These are phyloP conservation scores for Picus viridis DNA, from an alignment of 2,797 vertebrate species.

Conservation along the genomic window DNA sequence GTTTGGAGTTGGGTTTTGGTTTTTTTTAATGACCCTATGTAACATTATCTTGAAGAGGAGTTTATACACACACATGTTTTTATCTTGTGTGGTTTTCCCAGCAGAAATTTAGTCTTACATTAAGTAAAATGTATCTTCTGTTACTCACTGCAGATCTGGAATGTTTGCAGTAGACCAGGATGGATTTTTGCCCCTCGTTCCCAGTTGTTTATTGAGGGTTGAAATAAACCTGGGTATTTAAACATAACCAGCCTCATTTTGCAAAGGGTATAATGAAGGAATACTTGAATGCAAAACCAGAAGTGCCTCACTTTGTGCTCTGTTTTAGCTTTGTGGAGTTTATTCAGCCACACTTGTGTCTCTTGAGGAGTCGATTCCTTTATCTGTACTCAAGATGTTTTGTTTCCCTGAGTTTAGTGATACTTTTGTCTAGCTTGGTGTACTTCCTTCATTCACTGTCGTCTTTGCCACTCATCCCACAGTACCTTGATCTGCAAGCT, in stretches of 20 bases:
- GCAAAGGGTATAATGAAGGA: not conserved
- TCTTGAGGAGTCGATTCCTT: not conserved
- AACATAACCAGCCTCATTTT: not conserved
- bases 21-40: not conserved
- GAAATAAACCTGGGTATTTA: constrained; percentile 11
- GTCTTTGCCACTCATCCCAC: not conserved
- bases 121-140: not conserved
- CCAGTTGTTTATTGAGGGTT: not conserved
- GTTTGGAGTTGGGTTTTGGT: not conserved
- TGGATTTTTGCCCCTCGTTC: not conserved
- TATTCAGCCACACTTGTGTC: not conserved
- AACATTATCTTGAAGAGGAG: not conserved
- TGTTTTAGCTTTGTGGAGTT: constrained; percentile 5
- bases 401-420: not conserved
- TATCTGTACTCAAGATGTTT: not conserved
- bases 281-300: not conserved
- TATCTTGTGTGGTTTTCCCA: not conserved
- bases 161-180: not conserved
- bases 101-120: not conserved
- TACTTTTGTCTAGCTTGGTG: not conserved
- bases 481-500: not conserved
- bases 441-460: not conserved
- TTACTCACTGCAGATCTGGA: not conserved
- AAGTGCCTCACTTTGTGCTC: not conserved
- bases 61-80: rapidly evolving